Evolutionary conservation across 2,113 vertebrate species (phyloP).

Genomic region (Sorex fumeus): DNA sequence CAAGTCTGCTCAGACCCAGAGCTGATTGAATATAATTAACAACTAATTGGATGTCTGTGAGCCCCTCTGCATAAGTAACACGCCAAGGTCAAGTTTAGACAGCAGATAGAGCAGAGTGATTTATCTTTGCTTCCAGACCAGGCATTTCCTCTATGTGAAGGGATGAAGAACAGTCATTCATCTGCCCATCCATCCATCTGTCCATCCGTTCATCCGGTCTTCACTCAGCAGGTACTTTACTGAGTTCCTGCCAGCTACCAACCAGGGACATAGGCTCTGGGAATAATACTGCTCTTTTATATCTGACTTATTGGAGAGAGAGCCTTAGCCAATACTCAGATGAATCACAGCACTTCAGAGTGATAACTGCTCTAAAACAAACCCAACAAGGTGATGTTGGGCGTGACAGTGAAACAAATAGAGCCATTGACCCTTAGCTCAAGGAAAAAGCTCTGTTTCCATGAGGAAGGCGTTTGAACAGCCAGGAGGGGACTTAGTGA

Average conservation of each 20-base stretch:
- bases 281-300: neutral
- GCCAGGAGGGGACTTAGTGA: neutral
- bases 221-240: neutral
- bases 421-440: neutral
- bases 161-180: neutral
- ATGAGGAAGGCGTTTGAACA: neutral
- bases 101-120: neutral
- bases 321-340: neutral
- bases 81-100: neutral
- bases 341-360: neutral
- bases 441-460: neutral
- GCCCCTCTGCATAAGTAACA: neutral
- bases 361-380: neutral
- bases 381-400: no score
- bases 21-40: conserved; percentile 65
- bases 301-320: neutral
- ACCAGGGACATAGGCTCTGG: neutral
- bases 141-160: neutral
- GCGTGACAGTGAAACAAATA: neutral
- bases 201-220: neutral
- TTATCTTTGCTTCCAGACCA: neutral
- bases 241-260: neutral
- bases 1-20: neutral
- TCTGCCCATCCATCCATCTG: neutral
- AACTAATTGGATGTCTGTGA: conserved; percentile 63